phyloP scores from a whole-genome alignment of 2,113 vertebrate genomes.

The Ifrita kowaldi region DNA sequence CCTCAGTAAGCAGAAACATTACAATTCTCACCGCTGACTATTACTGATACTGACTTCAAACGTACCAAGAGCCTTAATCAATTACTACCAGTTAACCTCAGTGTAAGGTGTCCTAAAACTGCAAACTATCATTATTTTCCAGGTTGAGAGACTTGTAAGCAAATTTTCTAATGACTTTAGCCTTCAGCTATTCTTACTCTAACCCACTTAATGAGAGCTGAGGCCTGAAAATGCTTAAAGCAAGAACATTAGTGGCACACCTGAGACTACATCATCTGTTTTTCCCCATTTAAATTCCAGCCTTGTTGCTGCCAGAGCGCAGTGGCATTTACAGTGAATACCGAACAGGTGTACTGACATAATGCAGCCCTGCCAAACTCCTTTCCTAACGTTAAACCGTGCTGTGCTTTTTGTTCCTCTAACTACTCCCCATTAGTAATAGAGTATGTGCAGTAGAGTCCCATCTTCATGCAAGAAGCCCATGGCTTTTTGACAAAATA shows the following conservation, averaged over 20 bases:
- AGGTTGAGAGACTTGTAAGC: slow-evolving; percentile 16
- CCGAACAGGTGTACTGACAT: slow-evolving; percentile 26
- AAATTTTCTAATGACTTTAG: slow-evolving; percentile 28
- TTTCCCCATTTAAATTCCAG: slow-evolving; percentile 44
- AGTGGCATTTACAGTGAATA: slow-evolving; percentile 29
- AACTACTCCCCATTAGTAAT: background rate
- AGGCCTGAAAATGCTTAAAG: slow-evolving; percentile 5
- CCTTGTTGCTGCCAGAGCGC: background rate
- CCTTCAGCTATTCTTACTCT: background rate
- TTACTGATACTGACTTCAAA: background rate
- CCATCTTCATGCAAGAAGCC: background rate
- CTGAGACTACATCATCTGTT: slow-evolving; percentile 28
- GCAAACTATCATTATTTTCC: background rate
- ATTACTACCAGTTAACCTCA: background rate
- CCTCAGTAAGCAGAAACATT: background rate
- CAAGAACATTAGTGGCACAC: slow-evolving; percentile 3
- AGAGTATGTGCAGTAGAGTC: background rate
- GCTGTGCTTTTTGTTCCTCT: background rate
- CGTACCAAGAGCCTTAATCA: background rate
- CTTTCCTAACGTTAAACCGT: background rate
- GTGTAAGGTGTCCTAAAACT: background rate
- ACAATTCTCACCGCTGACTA: background rate
- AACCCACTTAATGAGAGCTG: background rate
- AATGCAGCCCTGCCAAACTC: background rate
- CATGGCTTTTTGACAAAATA: background rate